phyloP scores from a whole-genome alignment of 2,113 vertebrate genomes.

The Osmerus mordax region DNA sequence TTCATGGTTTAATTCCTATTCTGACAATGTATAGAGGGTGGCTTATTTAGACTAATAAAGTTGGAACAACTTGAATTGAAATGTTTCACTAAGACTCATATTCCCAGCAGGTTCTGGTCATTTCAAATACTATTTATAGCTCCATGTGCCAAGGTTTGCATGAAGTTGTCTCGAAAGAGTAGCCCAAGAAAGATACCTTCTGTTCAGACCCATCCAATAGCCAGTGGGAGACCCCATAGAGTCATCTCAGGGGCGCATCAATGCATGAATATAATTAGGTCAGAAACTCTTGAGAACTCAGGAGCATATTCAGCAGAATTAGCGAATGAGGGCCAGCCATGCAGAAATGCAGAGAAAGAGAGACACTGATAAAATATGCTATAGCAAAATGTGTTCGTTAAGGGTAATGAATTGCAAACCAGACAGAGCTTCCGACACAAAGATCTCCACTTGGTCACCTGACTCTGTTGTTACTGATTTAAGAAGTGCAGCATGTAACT shows the following conservation, averaged over 20 bases:
- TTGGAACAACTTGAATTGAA: too few relatives aligned
- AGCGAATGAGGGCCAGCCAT: neutral
- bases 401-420: neutral
- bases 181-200: neutral
- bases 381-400: neutral
- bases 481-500: too few relatives aligned
- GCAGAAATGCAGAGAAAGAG: conserved; percentile 18
- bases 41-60: too few relatives aligned
- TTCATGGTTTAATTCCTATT: too few relatives aligned
- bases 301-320: conserved; percentile 16
- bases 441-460: neutral
- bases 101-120: too few relatives aligned
- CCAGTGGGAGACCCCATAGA: conserved; percentile 12
- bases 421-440: neutral
- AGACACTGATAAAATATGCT: conserved; percentile 2
- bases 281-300: conserved; percentile 1
- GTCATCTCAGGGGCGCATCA: conserved; percentile 25
- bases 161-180: neutral
- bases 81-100: too few relatives aligned
- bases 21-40: too few relatives aligned
- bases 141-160: too few relatives aligned
- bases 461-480: too few relatives aligned
- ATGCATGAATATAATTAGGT: conserved; percentile 52
- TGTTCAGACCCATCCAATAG: neutral
- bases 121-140: too few relatives aligned